Percentiles rank a stretch among this genome's conserved stretches.
These are phyloP conservation scores for Rhegmatorhina hoffmannsi DNA, from an alignment of 2,113 vertebrate genomes.

Conservation along the genomic window DNA sequence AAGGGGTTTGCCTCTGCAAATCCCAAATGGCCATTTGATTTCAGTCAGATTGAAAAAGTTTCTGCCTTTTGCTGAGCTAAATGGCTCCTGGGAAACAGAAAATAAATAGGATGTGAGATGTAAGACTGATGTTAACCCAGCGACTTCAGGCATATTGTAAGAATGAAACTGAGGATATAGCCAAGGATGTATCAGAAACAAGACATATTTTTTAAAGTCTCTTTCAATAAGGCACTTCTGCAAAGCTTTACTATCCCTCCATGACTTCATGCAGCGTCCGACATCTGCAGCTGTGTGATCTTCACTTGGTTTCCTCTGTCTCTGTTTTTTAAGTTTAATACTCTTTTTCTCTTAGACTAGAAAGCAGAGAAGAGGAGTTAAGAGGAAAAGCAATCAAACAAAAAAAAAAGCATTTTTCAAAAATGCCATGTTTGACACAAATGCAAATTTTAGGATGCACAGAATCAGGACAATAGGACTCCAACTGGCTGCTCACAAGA, in stretches of 20 bases:
- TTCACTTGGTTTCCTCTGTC: background rate
- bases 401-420: background rate
- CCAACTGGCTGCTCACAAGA: constrained; percentile 5
- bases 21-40: background rate
- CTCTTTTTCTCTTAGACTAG: background rate
- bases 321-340: background rate
- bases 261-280: background rate
- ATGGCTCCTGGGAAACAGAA: background rate
- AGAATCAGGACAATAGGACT: constrained; percentile 7
- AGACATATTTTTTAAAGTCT: background rate
- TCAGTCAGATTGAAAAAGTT: background rate
- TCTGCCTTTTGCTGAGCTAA: background rate
- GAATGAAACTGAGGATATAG: background rate
- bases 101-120: background rate
- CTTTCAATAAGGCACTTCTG: background rate
- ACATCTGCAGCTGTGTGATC: background rate
- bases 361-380: background rate
- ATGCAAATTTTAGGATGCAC: background rate
- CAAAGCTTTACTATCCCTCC: background rate
- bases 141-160: background rate
- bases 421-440: background rate
- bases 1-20: background rate
- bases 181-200: background rate
- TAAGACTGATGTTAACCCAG: background rate
- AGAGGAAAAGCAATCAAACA: background rate